phyloP scores from a whole-genome alignment of 1,140 invertebrate genomes.

The Trinorchestia longiramus region DNA sequence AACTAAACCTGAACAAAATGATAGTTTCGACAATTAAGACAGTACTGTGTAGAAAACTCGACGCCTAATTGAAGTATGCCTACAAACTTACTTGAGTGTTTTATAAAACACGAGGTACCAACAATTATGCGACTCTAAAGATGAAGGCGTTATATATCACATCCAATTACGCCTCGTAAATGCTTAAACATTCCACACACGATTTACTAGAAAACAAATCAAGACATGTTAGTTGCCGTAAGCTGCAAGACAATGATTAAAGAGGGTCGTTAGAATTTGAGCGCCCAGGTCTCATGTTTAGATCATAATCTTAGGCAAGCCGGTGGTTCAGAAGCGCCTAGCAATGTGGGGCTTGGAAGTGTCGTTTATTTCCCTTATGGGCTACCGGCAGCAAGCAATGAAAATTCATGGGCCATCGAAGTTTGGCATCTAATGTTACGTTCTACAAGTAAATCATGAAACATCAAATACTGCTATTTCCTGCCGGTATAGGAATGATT shows the following conservation, averaged over 20 bases:
- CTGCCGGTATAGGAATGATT: background rate
- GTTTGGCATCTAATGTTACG: background rate
- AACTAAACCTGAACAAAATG: no score
- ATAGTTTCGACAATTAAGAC: no score
- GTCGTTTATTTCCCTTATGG: background rate
- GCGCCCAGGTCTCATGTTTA: background rate
- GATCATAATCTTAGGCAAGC: background rate
- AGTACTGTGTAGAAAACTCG: background rate
- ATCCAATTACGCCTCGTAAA: background rate
- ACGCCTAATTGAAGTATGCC: background rate
- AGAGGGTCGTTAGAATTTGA: constrained; percentile 7
- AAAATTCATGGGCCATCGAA: background rate
- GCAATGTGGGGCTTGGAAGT: background rate
- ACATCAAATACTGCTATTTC: background rate
- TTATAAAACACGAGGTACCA: background rate
- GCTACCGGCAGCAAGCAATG: constrained; percentile 4
- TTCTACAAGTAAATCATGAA: background rate
- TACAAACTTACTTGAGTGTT: background rate
- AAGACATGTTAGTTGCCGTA: background rate
- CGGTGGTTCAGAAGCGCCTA: background rate
- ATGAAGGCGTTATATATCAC: background rate
- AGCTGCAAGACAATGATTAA: background rate
- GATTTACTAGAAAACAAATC: constrained; percentile 2
- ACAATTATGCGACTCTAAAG: background rate
- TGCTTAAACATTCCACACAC: background rate